A percentile compares a stretch with the other conserved stretches of the same genome.
Conservation (phyloP, 92 coral and sea anemone species). For the Pocillopora grandis region DNA sequence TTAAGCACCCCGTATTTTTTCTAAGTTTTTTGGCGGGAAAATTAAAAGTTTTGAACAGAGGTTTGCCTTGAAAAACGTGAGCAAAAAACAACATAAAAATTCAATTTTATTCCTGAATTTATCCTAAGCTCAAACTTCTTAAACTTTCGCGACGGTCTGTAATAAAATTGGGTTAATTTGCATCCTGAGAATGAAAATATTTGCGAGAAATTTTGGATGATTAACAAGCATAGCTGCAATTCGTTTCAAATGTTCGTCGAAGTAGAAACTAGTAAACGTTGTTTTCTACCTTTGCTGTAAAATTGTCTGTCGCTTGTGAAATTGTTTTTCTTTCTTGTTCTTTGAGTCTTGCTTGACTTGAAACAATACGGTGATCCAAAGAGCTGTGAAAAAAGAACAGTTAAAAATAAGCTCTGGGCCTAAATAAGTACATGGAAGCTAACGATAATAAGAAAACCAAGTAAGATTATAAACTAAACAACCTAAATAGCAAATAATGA, state of each 20-base stretch:
- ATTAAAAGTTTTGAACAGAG: neutral
- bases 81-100: neutral
- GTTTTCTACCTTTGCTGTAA: conserved; percentile 1
- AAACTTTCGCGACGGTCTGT: neutral
- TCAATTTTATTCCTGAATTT: too few relatives aligned
- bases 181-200: too few relatives aligned
- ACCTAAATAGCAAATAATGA: too few relatives aligned
- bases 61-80: neutral
- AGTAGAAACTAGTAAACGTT: neutral
- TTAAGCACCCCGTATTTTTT: neutral
- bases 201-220: neutral
- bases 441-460: too few relatives aligned
- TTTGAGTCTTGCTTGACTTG: neutral
- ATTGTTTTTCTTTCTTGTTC: too few relatives aligned
- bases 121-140: neutral
- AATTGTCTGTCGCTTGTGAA: neutral
- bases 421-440: too few relatives aligned
- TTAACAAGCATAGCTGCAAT: neutral
- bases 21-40: conserved; percentile 13
- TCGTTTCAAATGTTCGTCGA: neutral
- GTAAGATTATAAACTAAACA: too few relatives aligned
- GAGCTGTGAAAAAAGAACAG: too few relatives aligned
- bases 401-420: too few relatives aligned
- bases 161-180: neutral
- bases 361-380: too few relatives aligned